phyloP scores from a whole-genome alignment of 2,888 invertebrate genomes.

The Drosophila maculinotata region DNA sequence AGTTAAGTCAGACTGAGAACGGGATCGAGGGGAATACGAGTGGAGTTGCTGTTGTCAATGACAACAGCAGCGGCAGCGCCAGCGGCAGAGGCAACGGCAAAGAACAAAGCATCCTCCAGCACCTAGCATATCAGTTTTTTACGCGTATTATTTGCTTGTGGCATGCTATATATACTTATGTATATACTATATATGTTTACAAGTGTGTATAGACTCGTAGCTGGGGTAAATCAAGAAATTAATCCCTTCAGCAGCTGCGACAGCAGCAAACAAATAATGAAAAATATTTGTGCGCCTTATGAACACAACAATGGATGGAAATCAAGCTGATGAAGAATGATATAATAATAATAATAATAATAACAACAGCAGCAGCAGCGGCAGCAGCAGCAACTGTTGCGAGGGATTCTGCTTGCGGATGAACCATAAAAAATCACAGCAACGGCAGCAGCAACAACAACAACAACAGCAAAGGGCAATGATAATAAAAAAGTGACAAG shows the following conservation, averaged over 20 bases:
- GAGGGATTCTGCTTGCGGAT: conserved; percentile 54
- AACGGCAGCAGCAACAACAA: conserved; percentile 39
- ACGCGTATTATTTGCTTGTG: conserved; percentile 1
- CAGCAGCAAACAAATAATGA: conserved; percentile 77
- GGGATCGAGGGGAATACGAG: background rate
- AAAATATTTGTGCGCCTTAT: conserved; percentile 76
- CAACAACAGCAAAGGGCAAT: conserved; percentile 56
- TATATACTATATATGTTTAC: conserved; percentile 21
- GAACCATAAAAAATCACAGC: conserved; percentile 76
- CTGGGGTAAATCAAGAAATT: conserved; percentile 82
- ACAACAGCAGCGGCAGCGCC: conserved; percentile 36
- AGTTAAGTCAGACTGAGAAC: conserved; percentile 36
- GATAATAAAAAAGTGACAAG: conserved; percentile 80
- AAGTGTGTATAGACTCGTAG: conserved; percentile 14
- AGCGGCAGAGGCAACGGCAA: conserved; percentile 44
- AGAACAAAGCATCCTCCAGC: conserved; percentile 59
- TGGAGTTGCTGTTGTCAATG: conserved; percentile 36
- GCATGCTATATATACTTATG: conserved; percentile 3
- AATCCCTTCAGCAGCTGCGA: conserved; percentile 81
- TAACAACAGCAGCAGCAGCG: conserved; percentile 18
- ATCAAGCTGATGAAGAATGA: conserved; percentile 81
- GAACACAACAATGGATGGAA: conserved; percentile 80
- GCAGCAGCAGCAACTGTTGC: conserved; percentile 28
- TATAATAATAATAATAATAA: conserved; percentile 74
- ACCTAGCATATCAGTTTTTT: conserved; percentile 24